Conservation (phyloP, 2,113 vertebrate species). For the Chauna torquata region DNA sequence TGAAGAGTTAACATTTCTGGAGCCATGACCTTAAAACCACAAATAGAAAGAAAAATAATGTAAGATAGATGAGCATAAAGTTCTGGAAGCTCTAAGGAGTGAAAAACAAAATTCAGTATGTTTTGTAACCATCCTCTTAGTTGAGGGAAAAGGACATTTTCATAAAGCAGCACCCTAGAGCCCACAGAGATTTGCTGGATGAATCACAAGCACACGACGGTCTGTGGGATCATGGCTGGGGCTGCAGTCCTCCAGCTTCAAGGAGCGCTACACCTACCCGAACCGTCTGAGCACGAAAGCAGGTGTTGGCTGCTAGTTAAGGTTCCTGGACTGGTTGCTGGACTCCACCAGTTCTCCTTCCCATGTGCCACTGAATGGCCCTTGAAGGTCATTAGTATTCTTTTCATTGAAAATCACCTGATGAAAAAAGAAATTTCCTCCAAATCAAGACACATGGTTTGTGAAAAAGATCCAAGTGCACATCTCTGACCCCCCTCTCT, state of each 20-base stretch:
- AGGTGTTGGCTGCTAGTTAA: not conserved
- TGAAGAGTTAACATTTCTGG: conserved; percentile 46
- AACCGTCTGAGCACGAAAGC: not conserved
- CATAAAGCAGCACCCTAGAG: not conserved
- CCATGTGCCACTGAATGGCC: not conserved
- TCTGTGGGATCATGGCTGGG: not conserved
- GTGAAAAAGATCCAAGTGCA: not conserved
- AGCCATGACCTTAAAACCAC: conserved; percentile 56
- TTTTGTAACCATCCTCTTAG: conserved; percentile 37
- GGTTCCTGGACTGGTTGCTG: not conserved
- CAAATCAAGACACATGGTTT: not conserved
- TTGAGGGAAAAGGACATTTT: conserved; percentile 13
- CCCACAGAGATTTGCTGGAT: not conserved
- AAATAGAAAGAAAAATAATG: conserved; percentile 62
- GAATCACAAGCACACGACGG: not conserved
- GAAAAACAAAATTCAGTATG: conserved; percentile 47
- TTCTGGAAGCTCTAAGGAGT: conserved; percentile 38
- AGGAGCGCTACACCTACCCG: not conserved
- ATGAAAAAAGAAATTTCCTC: not conserved
- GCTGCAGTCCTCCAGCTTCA: not conserved
- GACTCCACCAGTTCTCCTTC: not conserved
- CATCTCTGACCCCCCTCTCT: not conserved
- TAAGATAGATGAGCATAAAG: conserved; percentile 27
- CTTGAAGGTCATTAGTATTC: not conserved
- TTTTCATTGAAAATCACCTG: not conserved